These are phyloP conservation scores for Lepidurus couesii DNA, from an alignment of 1,140 invertebrate species.

Conservation along the genomic window DNA sequence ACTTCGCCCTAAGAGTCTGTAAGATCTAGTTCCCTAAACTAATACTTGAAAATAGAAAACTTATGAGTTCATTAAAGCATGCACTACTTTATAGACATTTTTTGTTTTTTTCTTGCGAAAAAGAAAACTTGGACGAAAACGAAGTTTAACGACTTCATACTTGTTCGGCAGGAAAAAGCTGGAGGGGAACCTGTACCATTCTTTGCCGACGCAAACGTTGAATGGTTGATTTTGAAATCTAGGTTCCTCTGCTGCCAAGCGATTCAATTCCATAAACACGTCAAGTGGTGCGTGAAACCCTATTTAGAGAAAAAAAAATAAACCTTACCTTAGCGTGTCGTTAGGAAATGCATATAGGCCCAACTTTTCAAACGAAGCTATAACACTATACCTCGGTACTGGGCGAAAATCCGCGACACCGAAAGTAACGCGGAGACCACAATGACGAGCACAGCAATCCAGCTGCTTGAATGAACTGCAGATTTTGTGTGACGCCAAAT, in stretches of 20 bases:
- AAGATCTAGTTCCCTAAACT: too few relatives aligned
- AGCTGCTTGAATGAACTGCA: background rate
- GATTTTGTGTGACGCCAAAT: conserved; percentile 47
- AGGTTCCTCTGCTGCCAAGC: conserved; percentile 53
- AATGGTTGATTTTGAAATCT: conserved; percentile 53
- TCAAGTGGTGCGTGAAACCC: conserved; percentile 88
- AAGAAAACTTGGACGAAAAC: background rate
- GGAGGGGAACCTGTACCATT: conserved; percentile 94
- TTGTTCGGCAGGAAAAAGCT: conserved; percentile 88
- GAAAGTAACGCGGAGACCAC: conserved; percentile 55
- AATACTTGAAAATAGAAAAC: too few relatives aligned
- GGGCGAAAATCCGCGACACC: conserved; percentile 47
- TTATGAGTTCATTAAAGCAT: too few relatives aligned
- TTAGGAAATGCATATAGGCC: conserved; percentile 20
- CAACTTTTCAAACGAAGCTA: background rate
- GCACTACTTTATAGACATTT: background rate
- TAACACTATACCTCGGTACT: conserved; percentile 47
- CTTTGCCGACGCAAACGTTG: conserved; percentile 92
- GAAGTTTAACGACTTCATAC: conserved; percentile 40
- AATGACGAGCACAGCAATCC: conserved; percentile 44
- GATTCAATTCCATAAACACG: conserved; percentile 72
- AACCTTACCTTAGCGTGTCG: conserved; percentile 32
- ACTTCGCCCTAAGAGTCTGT: too few relatives aligned
- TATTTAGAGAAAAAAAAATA: conserved; percentile 40
- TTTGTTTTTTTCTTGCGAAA: background rate